Evolutionary conservation across 2,888 invertebrate genomes (phyloP).

Genomic region (Lasioglossum oenotherae): DNA sequence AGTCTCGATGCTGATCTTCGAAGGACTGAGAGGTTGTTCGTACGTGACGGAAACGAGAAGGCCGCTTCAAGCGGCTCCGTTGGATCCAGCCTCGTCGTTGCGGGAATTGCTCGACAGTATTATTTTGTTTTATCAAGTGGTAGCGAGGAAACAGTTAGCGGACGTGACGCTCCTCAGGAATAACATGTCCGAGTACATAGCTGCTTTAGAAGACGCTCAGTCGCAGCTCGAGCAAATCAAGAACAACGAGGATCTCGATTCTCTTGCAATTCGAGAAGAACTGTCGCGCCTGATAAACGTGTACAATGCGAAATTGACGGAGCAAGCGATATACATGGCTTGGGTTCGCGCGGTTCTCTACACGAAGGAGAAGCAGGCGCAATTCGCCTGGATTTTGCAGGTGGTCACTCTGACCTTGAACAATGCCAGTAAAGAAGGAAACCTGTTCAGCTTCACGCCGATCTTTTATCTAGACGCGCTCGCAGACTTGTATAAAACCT

Average conservation of each 20-base stretch:
- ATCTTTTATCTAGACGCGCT: constrained; percentile 90
- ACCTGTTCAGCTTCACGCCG: constrained; percentile 89
- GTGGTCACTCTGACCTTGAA: constrained; percentile 87
- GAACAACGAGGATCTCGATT: constrained; percentile 68
- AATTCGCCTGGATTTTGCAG: constrained; percentile 87
- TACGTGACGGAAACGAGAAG: constrained; percentile 73
- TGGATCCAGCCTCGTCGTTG: constrained; percentile 85
- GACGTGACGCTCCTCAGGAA: constrained; percentile 87
- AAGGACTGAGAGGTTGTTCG: constrained; percentile 75
- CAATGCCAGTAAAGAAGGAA: constrained; percentile 87
- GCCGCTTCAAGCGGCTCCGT: constrained; percentile 84
- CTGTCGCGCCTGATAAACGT: constrained; percentile 86
- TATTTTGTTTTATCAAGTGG: constrained; percentile 88
- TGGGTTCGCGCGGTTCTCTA: constrained; percentile 90
- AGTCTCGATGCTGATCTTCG: constrained; percentile 77
- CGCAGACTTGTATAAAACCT: constrained; percentile 87
- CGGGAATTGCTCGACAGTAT: constrained; percentile 88
- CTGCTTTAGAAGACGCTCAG: constrained; percentile 87
- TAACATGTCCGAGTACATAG: constrained; percentile 88
- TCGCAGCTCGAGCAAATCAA: constrained; percentile 83
- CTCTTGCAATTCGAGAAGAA: constrained; percentile 85
- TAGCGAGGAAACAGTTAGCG: constrained; percentile 88
- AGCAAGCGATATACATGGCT: constrained; percentile 88
- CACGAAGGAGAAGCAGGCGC: constrained; percentile 87
- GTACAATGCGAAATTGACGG: constrained; percentile 87